phyloP scores from a whole-genome alignment of 2,113 vertebrate species.

The Siphamia tubifer region DNA sequence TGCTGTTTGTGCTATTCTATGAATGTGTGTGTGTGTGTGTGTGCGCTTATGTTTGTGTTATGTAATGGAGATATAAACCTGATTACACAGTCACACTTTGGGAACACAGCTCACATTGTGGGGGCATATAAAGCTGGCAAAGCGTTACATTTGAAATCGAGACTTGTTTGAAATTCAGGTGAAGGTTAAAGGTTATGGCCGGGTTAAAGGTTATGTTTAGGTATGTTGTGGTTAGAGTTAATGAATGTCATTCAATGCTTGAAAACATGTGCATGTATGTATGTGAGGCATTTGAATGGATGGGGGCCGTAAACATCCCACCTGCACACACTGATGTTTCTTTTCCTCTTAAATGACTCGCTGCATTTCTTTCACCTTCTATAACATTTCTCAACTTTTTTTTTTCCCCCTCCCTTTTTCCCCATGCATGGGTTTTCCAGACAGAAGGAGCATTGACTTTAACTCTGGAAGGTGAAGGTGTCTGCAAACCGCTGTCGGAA shows the following conservation, averaged over 20 bases:
- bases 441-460: constrained; percentile 38
- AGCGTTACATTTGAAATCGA: too few relatives aligned
- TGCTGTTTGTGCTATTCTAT: neutral
- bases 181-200: too few relatives aligned
- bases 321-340: constrained; percentile 30
- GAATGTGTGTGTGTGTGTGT: neutral
- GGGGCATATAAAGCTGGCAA: too few relatives aligned
- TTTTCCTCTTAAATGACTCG: constrained; percentile 13
- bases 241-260: too few relatives aligned
- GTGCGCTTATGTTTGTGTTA: neutral
- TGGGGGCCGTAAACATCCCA: neutral
- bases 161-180: too few relatives aligned
- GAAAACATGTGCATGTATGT: neutral
- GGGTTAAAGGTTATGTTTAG: too few relatives aligned
- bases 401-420: constrained; percentile 19
- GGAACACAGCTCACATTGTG: too few relatives aligned
- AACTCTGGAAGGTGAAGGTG: neutral
- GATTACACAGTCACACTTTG: too few relatives aligned
- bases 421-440: constrained; percentile 5
- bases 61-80: too few relatives aligned
- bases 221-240: too few relatives aligned
- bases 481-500: neutral
- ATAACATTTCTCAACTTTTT: constrained; percentile 15
- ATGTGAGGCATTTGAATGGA: neutral
- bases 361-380: constrained; percentile 18